These are phyloP conservation scores for Apodemus sylvaticus DNA, from an alignment of 2,113 vertebrate species.

Conservation along the genomic window DNA sequence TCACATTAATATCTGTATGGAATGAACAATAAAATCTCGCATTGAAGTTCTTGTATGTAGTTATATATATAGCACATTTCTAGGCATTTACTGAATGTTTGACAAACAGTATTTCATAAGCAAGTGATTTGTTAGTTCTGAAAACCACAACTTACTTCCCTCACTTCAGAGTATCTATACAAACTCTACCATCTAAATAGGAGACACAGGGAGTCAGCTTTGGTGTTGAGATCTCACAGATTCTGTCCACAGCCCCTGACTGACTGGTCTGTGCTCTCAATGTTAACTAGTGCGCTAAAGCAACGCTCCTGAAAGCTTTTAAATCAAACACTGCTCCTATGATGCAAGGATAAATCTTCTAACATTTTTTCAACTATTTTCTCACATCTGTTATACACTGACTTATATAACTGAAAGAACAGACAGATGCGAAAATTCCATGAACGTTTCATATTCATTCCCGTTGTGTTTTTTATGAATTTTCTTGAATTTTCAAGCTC, in stretches of 20 bases:
- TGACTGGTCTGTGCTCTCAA: background rate
- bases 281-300: background rate
- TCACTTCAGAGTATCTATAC: background rate
- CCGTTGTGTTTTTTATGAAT: background rate
- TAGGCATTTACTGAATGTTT: background rate
- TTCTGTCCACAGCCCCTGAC: background rate
- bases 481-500: background rate
- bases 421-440: background rate
- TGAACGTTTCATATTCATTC: background rate
- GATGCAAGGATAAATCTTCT: background rate
- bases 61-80: background rate
- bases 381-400: background rate
- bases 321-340: accelerated
- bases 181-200: background rate
- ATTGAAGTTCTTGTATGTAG: background rate
- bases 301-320: too few species aligned
- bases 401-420: background rate
- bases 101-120: background rate
- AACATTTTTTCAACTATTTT: background rate
- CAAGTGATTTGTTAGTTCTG: background rate
- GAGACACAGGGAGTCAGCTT: background rate
- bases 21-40: background rate
- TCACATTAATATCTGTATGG: background rate
- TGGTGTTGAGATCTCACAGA: background rate
- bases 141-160: background rate